A percentile compares a stretch with the other conserved stretches of the same genome.
These are phyloP conservation scores for Gymnoscopelus microlampas DNA, from an alignment of 2,797 vertebrate genomes.

Conservation along the genomic window DNA sequence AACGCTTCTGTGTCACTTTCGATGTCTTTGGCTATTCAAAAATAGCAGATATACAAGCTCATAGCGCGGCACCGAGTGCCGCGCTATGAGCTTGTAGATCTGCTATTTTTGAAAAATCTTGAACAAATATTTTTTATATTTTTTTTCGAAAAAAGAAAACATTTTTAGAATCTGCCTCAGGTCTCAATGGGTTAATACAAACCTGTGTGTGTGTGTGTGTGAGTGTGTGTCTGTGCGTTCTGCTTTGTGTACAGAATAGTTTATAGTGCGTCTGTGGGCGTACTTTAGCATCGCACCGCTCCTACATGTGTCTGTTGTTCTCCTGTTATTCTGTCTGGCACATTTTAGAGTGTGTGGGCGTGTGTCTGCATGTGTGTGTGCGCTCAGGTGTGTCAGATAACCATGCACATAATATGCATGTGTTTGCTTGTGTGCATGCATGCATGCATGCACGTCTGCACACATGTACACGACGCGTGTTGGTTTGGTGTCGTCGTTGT, in stretches of 20 bases:
- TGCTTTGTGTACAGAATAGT: conserved; percentile 20
- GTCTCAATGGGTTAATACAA: too few relatives aligned
- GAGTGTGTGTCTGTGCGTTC: background rate
- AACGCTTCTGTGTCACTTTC: too few relatives aligned
- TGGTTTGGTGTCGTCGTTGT: background rate
- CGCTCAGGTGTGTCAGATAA: background rate
- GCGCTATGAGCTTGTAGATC: too few relatives aligned
- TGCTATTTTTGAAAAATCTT: too few relatives aligned
- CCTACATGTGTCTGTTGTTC: background rate
- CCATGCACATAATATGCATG: background rate
- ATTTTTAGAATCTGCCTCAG: too few relatives aligned
- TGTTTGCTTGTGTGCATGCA: conserved; percentile 9
- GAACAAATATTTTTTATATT: too few relatives aligned
- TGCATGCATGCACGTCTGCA: conserved; percentile 39
- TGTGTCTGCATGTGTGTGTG: conserved; percentile 1
- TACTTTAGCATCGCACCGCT: conserved; percentile 21
- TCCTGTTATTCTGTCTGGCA: too few relatives aligned
- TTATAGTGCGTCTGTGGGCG: conserved; percentile 50
- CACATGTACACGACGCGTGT: conserved; percentile 39
- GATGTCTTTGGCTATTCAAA: too few relatives aligned
- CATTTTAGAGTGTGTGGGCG: background rate
- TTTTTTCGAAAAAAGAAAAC: too few relatives aligned
- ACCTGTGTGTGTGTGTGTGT: background rate
- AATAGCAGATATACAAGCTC: too few relatives aligned
- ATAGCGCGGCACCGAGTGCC: too few relatives aligned